Conservation (phyloP, 2,113 vertebrate genomes). For the Prionailurus viverrinus region DNA sequence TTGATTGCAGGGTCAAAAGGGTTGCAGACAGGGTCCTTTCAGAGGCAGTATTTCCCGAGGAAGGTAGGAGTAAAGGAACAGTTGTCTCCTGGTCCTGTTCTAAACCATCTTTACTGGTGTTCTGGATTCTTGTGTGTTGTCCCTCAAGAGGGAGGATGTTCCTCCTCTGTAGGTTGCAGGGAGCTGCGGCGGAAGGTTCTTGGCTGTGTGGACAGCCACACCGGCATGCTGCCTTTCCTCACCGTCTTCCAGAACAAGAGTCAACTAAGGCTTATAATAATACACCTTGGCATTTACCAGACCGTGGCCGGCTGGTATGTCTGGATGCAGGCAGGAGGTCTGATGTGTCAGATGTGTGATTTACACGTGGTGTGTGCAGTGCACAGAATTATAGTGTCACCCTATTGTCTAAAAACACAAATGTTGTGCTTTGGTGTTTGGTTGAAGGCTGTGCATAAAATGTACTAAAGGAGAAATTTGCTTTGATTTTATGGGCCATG, state of each 20-base stretch:
- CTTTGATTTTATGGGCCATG: not conserved
- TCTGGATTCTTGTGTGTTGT: not conserved
- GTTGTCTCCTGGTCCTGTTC: not conserved
- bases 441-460: not conserved
- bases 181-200: not conserved
- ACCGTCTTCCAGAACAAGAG: not conserved
- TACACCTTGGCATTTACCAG: not conserved
- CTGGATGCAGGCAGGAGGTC: not conserved
- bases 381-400: not conserved
- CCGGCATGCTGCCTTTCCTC: not conserved
- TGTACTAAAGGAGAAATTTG: not conserved
- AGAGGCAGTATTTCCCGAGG: not conserved
- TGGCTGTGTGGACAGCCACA: rapidly evolving
- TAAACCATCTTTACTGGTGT: not conserved
- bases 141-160: not conserved
- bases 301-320: not conserved
- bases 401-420: not conserved
- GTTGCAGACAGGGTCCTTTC: not conserved
- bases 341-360: not conserved
- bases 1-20: not conserved
- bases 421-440: not conserved
- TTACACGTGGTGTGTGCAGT: not conserved
- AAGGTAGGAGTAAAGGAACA: not conserved
- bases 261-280: constrained; percentile 40
- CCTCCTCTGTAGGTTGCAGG: not conserved